Conservation (phyloP, 2,113 vertebrate species). For the Myocastor coypus region DNA sequence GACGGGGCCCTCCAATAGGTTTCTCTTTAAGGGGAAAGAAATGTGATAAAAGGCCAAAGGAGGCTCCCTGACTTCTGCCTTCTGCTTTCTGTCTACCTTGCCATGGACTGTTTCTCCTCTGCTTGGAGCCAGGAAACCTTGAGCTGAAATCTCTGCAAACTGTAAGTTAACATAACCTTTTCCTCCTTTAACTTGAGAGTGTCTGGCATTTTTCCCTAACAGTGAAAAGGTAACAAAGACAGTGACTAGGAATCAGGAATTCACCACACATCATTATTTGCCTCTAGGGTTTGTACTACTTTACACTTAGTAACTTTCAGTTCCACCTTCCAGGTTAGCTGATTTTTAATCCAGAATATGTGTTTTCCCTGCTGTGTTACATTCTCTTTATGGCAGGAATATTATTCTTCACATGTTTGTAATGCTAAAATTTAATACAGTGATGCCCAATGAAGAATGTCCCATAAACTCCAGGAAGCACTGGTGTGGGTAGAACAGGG, state of each 20-base stretch:
- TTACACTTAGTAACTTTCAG: background rate
- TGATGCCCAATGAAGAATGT: background rate
- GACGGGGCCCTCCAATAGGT: background rate
- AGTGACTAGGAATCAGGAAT: background rate
- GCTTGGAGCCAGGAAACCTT: background rate
- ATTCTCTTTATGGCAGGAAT: background rate
- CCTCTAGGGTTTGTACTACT: background rate
- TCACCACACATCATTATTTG: background rate
- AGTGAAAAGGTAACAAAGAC: background rate
- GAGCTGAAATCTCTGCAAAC: background rate
- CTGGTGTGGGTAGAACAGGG: fast-evolving
- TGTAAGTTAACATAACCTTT: background rate
- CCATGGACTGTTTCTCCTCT: background rate
- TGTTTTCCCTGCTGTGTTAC: background rate
- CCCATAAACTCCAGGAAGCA: background rate
- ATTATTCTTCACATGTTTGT: background rate
- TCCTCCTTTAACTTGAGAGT: background rate
- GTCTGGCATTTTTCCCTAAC: background rate
- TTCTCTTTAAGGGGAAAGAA: background rate
- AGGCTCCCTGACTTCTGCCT: background rate
- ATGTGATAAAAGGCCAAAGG: background rate
- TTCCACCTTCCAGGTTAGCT: background rate
- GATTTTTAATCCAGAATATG: fast-evolving
- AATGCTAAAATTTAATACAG: background rate
- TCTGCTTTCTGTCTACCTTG: background rate